A percentile compares a stretch with the other conserved stretches of the same genome.
phyloP scores from a whole-genome alignment of 2,888 invertebrate genomes.

The Trissolcus brochymenae region DNA sequence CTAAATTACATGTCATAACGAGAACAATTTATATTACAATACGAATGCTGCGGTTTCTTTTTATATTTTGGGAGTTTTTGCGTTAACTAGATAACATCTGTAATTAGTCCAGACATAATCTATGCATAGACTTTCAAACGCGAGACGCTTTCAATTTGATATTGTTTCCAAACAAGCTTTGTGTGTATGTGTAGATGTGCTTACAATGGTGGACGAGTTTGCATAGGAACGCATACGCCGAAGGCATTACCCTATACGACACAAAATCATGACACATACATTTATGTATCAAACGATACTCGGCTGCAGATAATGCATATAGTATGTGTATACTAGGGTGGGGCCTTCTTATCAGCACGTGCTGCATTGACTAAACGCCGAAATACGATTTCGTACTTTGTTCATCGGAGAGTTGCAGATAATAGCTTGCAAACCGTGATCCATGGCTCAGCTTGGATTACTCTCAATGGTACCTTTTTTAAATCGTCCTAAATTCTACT shows the following conservation, averaged over 20 bases:
- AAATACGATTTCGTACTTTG: slow-evolving; percentile 72
- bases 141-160: slow-evolving; percentile 14
- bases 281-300: slow-evolving; percentile 51
- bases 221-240: slow-evolving; percentile 42
- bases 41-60: too few relatives aligned
- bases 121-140: slow-evolving; percentile 20
- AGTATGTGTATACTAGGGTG: slow-evolving; percentile 44
- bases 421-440: slow-evolving; percentile 64
- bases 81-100: slow-evolving; percentile 4
- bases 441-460: slow-evolving; percentile 59
- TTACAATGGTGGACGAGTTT: slow-evolving; percentile 32
- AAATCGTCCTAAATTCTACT: slow-evolving; percentile 30
- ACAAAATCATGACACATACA: slow-evolving; percentile 37
- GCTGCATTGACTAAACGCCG: slow-evolving; percentile 71
- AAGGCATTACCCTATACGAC: slow-evolving; percentile 29
- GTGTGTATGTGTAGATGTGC: slow-evolving; percentile 24
- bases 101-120: slow-evolving; percentile 28
- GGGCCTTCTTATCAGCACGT: slow-evolving; percentile 66
- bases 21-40: too few relatives aligned
- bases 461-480: slow-evolving; percentile 40
- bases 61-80: too few relatives aligned
- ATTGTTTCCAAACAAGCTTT: slow-evolving; percentile 36
- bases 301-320: slow-evolving; percentile 49
- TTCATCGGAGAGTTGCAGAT: slow-evolving; percentile 65
- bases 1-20: too few relatives aligned